Evolutionary conservation across 2,888 invertebrate genomes (phyloP).

Genomic region (Coenonympha arcania): DNA sequence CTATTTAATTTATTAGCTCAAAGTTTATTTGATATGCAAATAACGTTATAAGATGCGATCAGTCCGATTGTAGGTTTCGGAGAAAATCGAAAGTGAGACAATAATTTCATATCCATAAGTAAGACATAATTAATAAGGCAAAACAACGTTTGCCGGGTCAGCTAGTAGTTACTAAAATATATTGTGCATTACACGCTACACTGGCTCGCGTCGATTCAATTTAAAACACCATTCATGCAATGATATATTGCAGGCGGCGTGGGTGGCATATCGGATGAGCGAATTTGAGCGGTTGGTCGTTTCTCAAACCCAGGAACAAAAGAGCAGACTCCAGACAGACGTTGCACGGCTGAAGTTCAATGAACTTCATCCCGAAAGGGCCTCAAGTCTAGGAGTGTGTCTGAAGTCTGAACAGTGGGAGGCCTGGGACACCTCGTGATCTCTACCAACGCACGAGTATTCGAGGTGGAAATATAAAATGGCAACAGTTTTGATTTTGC

Average conservation of each 20-base stretch:
- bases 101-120: too few species aligned
- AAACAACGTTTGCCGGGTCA: too few species aligned
- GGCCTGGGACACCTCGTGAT: neutral
- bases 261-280: neutral
- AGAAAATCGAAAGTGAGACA: too few species aligned
- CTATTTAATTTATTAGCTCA: too few species aligned
- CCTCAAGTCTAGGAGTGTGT: neutral
- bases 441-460: neutral
- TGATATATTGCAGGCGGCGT: neutral
- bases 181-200: neutral
- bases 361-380: neutral
- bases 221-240: neutral
- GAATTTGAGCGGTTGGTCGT: neutral
- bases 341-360: neutral
- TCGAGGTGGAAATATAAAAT: neutral
- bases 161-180: too few species aligned
- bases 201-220: neutral
- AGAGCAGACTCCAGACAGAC: slow-evolving; percentile 21
- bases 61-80: too few species aligned
- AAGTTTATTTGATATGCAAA: too few species aligned
- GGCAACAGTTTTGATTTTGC: neutral
- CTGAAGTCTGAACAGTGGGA: neutral
- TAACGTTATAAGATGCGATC: too few species aligned
- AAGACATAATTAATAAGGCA: too few species aligned
- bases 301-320: slow-evolving; percentile 13